A percentile compares a stretch with the other conserved stretches of the same genome.
Conservation (phyloP, 2,113 vertebrate species). For the Chrysemys picta region DNA sequence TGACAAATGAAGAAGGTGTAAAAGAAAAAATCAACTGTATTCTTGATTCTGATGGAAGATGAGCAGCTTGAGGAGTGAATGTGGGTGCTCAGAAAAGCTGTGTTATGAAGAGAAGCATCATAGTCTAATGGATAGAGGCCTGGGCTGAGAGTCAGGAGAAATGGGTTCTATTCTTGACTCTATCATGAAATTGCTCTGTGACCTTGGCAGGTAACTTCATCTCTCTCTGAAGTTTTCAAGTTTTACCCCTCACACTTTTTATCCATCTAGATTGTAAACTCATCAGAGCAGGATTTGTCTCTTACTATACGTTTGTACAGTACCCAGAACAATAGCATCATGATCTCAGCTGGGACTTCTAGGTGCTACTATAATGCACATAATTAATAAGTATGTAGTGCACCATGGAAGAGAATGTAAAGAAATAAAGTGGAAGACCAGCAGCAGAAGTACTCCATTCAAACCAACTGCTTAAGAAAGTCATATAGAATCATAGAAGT, state of each 20-base stretch:
- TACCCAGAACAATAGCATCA: too few relatives aligned
- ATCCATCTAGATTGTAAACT: not conserved
- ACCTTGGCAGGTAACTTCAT: not conserved
- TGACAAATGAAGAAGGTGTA: constrained; percentile 40
- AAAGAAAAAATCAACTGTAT: constrained; percentile 44
- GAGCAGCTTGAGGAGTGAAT: constrained; percentile 11
- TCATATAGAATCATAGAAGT: not conserved
- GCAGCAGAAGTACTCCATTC: not conserved
- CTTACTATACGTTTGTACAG: not conserved
- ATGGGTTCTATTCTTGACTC: not conserved
- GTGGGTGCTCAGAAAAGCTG: constrained; percentile 5
- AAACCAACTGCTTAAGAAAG: not conserved
- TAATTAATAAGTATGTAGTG: not conserved
- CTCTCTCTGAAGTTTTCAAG: not conserved
- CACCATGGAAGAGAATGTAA: not conserved
- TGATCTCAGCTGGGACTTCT: not conserved
- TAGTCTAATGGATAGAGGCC: not conserved
- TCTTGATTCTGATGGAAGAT: constrained; percentile 26
- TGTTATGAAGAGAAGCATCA: not conserved
- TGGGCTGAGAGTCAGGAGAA: fast-evolving
- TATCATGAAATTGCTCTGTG: not conserved
- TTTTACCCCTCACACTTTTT: not conserved
- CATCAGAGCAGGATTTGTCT: not conserved
- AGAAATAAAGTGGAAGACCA: not conserved
- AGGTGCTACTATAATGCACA: not conserved